Evolutionary conservation across 2,113 vertebrate species (phyloP).

Genomic region (Entosphenus tridentatus): DNA sequence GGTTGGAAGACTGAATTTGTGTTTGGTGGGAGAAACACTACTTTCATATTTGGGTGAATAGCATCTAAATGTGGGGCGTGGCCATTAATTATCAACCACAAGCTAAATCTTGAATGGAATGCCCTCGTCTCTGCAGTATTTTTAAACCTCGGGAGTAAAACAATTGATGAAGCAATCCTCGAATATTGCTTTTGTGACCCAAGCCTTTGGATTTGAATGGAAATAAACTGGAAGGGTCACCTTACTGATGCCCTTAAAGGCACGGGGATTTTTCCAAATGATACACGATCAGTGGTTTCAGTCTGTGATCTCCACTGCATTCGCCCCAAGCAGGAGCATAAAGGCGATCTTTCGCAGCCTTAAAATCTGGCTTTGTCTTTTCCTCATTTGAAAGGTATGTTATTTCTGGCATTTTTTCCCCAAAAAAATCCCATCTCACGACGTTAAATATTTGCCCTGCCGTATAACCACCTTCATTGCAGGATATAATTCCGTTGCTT

Average conservation of each 20-base stretch:
- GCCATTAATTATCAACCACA: constrained; percentile 9
- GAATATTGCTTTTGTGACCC: constrained; percentile 8
- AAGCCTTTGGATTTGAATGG: constrained; percentile 8
- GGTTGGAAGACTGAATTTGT: constrained; percentile 8
- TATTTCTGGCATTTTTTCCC: neutral
- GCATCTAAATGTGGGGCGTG: constrained; percentile 7
- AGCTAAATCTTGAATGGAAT: constrained; percentile 10
- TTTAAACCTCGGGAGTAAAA: neutral
- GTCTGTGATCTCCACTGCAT: constrained; percentile 10
- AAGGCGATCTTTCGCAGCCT: constrained; percentile 7
- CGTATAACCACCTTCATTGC: constrained; percentile 2
- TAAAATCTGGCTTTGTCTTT: constrained; percentile 7
- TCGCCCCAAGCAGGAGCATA: constrained; percentile 7
- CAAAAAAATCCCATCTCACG: neutral
- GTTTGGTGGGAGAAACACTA: constrained; percentile 9
- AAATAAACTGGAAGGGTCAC: constrained; percentile 7
- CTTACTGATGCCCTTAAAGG: constrained; percentile 9
- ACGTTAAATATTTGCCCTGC: constrained; percentile 10
- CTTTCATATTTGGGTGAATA: constrained; percentile 8
- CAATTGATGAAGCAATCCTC: constrained; percentile 7
- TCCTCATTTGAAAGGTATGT: constrained; percentile 5
- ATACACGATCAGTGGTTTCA: constrained; percentile 10
- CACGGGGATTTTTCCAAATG: constrained; percentile 8
- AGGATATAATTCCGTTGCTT: constrained; percentile 7
- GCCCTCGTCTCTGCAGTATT: constrained; percentile 8